Conservation (phyloP, 2,888 invertebrate genomes). For the Drosophila glabriapex region DNA sequence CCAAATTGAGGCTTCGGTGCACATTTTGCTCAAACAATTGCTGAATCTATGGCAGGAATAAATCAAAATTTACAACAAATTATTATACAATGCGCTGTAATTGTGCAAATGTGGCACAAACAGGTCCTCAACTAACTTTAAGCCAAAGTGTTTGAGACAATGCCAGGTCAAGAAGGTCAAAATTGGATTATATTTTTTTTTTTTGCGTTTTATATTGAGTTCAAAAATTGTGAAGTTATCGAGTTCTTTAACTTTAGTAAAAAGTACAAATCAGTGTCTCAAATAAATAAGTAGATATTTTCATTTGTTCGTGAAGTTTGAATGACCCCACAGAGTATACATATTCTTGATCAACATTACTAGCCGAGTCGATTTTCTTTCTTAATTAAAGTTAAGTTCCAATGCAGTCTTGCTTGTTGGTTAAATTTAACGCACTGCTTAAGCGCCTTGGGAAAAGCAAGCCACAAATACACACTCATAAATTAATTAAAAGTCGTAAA, state of each 20-base stretch:
- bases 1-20: conserved; percentile 14
- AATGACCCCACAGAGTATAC: neutral
- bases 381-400: conserved; percentile 25
- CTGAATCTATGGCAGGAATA: conserved; percentile 44
- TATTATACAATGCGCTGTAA: conserved; percentile 5
- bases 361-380: neutral
- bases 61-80: conserved; percentile 44
- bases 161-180: neutral
- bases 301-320: neutral
- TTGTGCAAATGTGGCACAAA: conserved; percentile 2
- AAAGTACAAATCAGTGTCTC: neutral
- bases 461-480: conserved; percentile 45
- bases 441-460: conserved; percentile 46
- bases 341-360: neutral
- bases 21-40: conserved; percentile 36
- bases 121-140: neutral
- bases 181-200: neutral
- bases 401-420: conserved; percentile 8
- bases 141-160: neutral
- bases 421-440: conserved; percentile 46
- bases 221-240: neutral
- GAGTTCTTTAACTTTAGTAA: neutral
- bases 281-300: neutral
- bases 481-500: conserved; percentile 81
- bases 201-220: neutral